A percentile compares a stretch with the other conserved stretches of the same genome.
Conservation (phyloP, 2,888 invertebrate genomes). For the Asteroscopus sphinx region DNA sequence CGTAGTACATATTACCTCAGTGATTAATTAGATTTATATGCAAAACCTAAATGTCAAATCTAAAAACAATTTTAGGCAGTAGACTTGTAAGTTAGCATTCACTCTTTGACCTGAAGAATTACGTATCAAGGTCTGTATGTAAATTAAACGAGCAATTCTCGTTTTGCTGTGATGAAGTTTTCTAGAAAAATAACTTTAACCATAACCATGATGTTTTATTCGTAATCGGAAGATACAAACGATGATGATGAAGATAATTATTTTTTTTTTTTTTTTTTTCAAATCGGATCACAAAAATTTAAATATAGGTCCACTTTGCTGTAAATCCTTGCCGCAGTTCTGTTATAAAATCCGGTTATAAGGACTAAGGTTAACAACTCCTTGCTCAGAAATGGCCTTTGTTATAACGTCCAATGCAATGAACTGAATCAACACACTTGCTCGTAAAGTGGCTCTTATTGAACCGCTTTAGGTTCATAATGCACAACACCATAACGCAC, state of each 20-base stretch:
- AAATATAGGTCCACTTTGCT: slow-evolving; percentile 6
- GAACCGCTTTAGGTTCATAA: no score
- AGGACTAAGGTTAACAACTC: background rate
- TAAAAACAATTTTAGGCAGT: background rate
- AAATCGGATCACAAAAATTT: no score
- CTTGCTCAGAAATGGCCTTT: background rate
- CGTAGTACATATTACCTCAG: no score
- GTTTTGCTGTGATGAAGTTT: background rate
- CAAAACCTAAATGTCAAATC: background rate
- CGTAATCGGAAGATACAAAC: no score
- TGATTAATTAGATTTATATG: no score
- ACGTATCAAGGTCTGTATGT: slow-evolving; percentile 17
- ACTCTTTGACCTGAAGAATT: slow-evolving; percentile 23
- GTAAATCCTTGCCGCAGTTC: slow-evolving; percentile 23
- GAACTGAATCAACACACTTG: no score
- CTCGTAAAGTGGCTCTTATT: no score
- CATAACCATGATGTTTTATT: no score
- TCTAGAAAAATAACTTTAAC: background rate
- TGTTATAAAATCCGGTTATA: slow-evolving; percentile 6
- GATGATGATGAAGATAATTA: no score
- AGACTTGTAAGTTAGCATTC: slow-evolving; percentile 7
- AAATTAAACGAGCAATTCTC: slow-evolving; percentile 11
- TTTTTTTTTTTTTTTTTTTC: no score
- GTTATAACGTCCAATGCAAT: no score
- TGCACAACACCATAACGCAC: no score